Base-by-base conservation (phyloP, 2,888 invertebrate species). In the Xanthia icteritia region DNA sequence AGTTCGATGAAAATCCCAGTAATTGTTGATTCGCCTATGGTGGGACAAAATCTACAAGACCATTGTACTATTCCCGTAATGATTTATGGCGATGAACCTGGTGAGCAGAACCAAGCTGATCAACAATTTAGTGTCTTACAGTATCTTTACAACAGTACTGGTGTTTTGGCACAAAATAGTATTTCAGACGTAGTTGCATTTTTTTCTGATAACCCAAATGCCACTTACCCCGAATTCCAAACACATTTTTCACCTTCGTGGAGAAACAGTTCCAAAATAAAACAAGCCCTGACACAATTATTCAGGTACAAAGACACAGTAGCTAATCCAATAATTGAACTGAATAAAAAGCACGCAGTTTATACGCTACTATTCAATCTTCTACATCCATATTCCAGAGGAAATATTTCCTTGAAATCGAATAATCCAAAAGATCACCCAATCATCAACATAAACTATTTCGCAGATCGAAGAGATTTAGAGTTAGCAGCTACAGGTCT, bases 21-120 rank as follows among this genome's bases (percentile, higher is more conserved):
- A 2, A 84, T 94, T 51, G 89, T 94, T n/a, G 91, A 97, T 84
- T 93, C 93, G 5, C 93, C 94, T 0, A 96, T 92, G 3, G 97
- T 97, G 0, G 97, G 97, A 0, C 87, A 94, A 81, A 97, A 97
- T 89, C 92, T 97, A 20, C 97, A 97, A 87, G 97, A 97, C 81
- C 97, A 97, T 87, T 89, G 94, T 31, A 90, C 90, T 31, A 88
- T 95, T 45, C 96, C 96, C 11, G 77, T 97, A 0, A 90, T 93
- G 0, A 88, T 97, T 36, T 94, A 90, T 51, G 93, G 89, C 4
- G 86, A 93, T 77, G 87, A 91, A 31, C 91, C 97, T 15, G 86
- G 86, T 15, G 88, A 87, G 36, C 89, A 91, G 73, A 85, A 90
- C 56, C 84, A 89, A 0, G 85, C 89, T 0, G 90, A 93, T 54